Evolutionary conservation across 2,888 invertebrate species (phyloP), one percentile per base, ranked within the genome.

Genomic region (Lepidocyrtinus sp.): DNA sequence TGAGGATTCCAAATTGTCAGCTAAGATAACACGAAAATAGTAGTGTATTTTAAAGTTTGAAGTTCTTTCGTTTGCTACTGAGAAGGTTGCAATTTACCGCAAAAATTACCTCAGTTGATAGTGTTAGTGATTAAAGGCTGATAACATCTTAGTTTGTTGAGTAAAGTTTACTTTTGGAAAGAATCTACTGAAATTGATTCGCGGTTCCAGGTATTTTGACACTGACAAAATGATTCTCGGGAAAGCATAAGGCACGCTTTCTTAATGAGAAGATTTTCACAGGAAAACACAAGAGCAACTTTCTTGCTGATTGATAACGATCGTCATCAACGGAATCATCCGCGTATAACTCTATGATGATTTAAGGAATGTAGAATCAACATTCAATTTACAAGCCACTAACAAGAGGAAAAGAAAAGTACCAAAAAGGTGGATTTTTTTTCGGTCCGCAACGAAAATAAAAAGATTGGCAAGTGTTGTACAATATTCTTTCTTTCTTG

Each of bases 371-470:
- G 26, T 27, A 36, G 70, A 36, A 59, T 36, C 70, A 64, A 27
- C 69, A 75, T 22, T 69, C 50, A 55, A 70, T 70, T 70, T 72
- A 15, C 64, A 76, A 55, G 63, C 70, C 75, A 59, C 76, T 76
- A 76, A 76, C 76, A 76, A 76, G 76, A 36, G 12, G 36, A 36
- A 36, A 36, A 36, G 12, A 36, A 36, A 36, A 36, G 5, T 36
- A 36, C 5, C 36, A 36, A n/a, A n/a, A 36, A 36, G 36, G 36
- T 36, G 36, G 36, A 36, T 36, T 36, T 36, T 12, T 36, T 12
- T 36, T 36, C 36, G 36, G n/a, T 36, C 36, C 12, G 5, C 12
- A 12, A 12, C 12, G 36, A 36, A 36, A 36, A 36, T 7, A 36
- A 36, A 5, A 36, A 36, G 36, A 36, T 36, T 36, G 36, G 36